Evolutionary conservation across 37 sponge, comb jelly and placozoan species (phyloP).

Genomic region (Aplysina aerophoba): DNA sequence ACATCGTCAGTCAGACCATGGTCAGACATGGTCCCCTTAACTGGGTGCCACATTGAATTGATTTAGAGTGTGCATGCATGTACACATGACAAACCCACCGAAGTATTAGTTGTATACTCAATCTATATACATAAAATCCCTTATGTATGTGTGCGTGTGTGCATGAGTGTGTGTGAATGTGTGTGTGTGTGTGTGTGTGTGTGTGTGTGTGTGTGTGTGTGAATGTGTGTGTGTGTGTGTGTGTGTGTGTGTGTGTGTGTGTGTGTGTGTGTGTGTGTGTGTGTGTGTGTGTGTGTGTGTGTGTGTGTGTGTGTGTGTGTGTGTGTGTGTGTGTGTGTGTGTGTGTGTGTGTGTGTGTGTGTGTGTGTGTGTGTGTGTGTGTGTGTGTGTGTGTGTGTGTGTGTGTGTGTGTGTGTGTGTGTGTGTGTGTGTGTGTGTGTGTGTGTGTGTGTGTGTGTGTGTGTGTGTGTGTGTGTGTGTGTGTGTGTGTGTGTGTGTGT

Average conservation of each 20-base stretch:
- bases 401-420: slow-evolving; percentile 37
- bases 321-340: not conserved
- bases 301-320: not conserved
- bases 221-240: slow-evolving; percentile 37
- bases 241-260: slow-evolving; percentile 27
- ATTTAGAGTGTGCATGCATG: too few relatives aligned
- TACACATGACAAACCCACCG: too few relatives aligned
- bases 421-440: slow-evolving; percentile 2
- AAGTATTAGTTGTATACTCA: too few relatives aligned
- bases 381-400: slow-evolving; percentile 32
- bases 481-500: not conserved
- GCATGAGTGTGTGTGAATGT: not conserved
- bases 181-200: slow-evolving; percentile 37
- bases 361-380: slow-evolving; percentile 35
- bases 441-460: not conserved
- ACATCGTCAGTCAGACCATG: too few relatives aligned
- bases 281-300: slow-evolving; percentile 32
- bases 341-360: slow-evolving; percentile 27
- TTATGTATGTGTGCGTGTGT: too few relatives aligned
- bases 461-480: too few relatives aligned
- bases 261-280: not conserved
- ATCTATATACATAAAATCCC: too few relatives aligned
- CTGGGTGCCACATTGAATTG: too few relatives aligned
- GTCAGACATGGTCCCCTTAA: too few relatives aligned
- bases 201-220: slow-evolving; percentile 45